Evolutionary conservation across 2,888 invertebrate genomes (phyloP).

Genomic region (Chironomus tentans): DNA sequence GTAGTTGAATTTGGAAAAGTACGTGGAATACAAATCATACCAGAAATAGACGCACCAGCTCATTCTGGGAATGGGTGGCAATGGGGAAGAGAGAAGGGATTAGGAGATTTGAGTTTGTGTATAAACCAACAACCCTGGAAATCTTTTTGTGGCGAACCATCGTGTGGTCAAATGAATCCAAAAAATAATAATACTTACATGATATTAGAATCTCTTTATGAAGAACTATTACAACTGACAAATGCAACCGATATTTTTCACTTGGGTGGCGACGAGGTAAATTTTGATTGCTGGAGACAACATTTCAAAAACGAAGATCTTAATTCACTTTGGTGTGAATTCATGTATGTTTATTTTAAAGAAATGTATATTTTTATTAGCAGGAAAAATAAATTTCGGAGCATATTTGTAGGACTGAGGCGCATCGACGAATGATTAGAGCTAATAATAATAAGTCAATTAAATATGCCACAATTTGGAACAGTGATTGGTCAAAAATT

Average conservation of each 20-base stretch:
- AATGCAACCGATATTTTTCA: slow-evolving; percentile 72
- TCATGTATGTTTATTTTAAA: slow-evolving; percentile 45
- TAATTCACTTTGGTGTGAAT: slow-evolving; percentile 69
- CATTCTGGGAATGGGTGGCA: slow-evolving; percentile 78
- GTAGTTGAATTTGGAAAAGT: slow-evolving; percentile 66
- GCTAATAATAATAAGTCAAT: slow-evolving; percentile 39
- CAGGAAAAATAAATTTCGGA: too few relatives aligned
- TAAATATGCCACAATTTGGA: slow-evolving; percentile 56
- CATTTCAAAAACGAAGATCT: slow-evolving; percentile 68
- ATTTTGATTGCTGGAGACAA: slow-evolving; percentile 69
- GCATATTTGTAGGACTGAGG: neutral
- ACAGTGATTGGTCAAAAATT: slow-evolving; percentile 63
- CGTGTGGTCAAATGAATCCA: slow-evolving; percentile 78
- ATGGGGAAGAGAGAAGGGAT: slow-evolving; percentile 65
- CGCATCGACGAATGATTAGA: slow-evolving; percentile 35
- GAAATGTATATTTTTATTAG: neutral
- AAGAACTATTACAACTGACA: slow-evolving; percentile 63
- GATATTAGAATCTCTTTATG: slow-evolving; percentile 62
- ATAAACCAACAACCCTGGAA: slow-evolving; percentile 74
- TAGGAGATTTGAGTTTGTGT: slow-evolving; percentile 71
- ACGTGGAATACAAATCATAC: slow-evolving; percentile 75
- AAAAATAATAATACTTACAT: slow-evolving; percentile 68
- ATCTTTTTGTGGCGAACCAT: slow-evolving; percentile 64
- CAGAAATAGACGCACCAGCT: slow-evolving; percentile 65
- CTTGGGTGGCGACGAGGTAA: slow-evolving; percentile 68